Conservation (phyloP, 30 jellyfish, hydroid and myxozoan species). For the Chironex yamaguchii region DNA sequence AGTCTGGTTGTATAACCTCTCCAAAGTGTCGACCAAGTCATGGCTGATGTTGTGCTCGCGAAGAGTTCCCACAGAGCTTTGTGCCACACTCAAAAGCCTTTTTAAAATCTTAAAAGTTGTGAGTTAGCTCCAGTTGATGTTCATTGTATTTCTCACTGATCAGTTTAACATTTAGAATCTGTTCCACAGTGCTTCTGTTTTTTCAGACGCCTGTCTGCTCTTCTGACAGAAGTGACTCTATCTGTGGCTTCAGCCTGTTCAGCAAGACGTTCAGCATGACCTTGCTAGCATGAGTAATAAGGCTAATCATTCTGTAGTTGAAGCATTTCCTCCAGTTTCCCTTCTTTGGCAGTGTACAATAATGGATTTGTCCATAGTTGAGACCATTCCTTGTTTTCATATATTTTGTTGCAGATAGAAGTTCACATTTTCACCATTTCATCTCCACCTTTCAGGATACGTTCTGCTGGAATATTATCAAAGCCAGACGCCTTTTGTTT, state of each 20-base stretch:
- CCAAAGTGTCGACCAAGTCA: no score
- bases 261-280: neutral
- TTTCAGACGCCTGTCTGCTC: neutral
- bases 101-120: neutral
- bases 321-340: neutral
- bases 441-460: neutral
- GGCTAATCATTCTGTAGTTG: slow-evolving; percentile 13
- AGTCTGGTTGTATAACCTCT: no score
- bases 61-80: no score
- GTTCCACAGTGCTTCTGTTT: neutral
- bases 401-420: neutral
- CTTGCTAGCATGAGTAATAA: neutral
- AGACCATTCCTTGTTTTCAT: neutral
- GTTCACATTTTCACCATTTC: neutral
- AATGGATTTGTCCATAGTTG: neutral
- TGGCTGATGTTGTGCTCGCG: no score
- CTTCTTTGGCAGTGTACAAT: neutral
- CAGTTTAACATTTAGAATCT: neutral
- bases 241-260: neutral
- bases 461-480: slow-evolving; percentile 7
- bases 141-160: neutral
- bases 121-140: neutral
- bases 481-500: no score
- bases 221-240: neutral
- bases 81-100: no score